Conservation (phyloP, 2,888 invertebrate species). For the Synanthedon formicaeformis region DNA sequence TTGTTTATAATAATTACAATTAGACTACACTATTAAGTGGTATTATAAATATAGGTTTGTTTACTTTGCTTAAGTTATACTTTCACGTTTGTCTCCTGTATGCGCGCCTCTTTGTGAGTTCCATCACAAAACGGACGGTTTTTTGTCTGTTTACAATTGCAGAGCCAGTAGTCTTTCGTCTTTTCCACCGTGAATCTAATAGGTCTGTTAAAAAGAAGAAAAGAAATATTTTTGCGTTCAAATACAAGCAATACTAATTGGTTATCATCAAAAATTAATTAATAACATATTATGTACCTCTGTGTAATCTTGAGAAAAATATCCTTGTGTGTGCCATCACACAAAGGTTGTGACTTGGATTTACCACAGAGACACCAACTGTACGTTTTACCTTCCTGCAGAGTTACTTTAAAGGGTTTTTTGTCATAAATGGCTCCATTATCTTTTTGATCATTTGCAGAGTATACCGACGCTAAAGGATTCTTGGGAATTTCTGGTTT, state of each 20-base stretch:
- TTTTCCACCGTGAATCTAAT: constrained; percentile 86
- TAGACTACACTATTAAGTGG: not conserved
- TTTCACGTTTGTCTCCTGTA: constrained; percentile 70
- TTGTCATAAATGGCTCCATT: constrained; percentile 88
- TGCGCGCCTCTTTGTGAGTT: constrained; percentile 81
- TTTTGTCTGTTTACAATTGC: constrained; percentile 96
- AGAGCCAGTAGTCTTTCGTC: constrained; percentile 95
- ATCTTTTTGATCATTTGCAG: constrained; percentile 72
- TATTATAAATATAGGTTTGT: not conserved
- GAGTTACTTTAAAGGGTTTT: constrained; percentile 84
- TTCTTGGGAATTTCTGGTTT: constrained; percentile 77
- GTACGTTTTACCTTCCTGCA: constrained; percentile 83
- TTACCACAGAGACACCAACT: constrained; percentile 95
- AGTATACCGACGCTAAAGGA: constrained; percentile 68
- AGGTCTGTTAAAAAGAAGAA: constrained; percentile 66
- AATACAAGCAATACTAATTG: not conserved
- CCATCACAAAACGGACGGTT: constrained; percentile 98
- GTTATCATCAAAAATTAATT: no score
- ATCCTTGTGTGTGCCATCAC: constrained; percentile 92
- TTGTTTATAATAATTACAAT: not conserved
- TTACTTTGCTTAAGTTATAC: constrained; percentile 10
- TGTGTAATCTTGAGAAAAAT: constrained; percentile 79
- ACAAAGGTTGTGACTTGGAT: constrained; percentile 92
- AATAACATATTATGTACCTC: constrained; percentile 56
- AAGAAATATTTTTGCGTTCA: not conserved